Evolutionary conservation across 2,888 invertebrate species (phyloP), one percentile per base, ranked within the genome.

Genomic region (Sarcophaga variegata): DNA sequence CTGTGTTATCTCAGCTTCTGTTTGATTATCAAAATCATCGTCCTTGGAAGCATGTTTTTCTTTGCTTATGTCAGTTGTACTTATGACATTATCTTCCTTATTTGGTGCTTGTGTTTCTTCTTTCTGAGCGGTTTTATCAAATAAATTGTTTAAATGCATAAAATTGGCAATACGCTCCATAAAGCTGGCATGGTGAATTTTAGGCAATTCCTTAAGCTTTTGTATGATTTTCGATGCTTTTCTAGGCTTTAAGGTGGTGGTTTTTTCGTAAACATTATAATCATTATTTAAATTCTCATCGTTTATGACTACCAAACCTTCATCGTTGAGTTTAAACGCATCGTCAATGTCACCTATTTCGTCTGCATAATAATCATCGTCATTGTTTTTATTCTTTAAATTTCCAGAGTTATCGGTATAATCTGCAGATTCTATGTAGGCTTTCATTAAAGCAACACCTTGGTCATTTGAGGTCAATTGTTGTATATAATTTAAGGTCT

Each of bases 401-500:
- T 83, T 80, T 4, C 20, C 70, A 6, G 84, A 45, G 69, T 72
- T 88, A 66, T 89, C 89, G 0, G 89, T 90, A 74, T 91, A 90
- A 70, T 91, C 91, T 3, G 91, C 74, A 0, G 91, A 89, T 76
- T 90, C 90, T 20, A 92, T 89, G 27, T 91, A 92, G 4, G 91
- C 89, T 66, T 91, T 92, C 85, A 93, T 89, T 22, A 92, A 70
- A 0, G 90, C 90, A 3, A 92, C 89, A 10, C 92, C 92, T 70
- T 90, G 90, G 6, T 91, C 92, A 25, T 90, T 90, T 22, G 90
- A 83, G 0, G 90, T 90, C 27, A 93, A 79, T 2, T 90, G 80
- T 4, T 92, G 91, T 27, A 93, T 89, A 22, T 90, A 91, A 12
- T 90, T 88, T 5, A 93, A 89, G 17, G 92, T 93, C 11, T 93